Percentiles rank a stretch among this genome's conserved stretches.
phyloP scores from a whole-genome alignment of 1,140 invertebrate genomes.

The Nomia melanderi region DNA sequence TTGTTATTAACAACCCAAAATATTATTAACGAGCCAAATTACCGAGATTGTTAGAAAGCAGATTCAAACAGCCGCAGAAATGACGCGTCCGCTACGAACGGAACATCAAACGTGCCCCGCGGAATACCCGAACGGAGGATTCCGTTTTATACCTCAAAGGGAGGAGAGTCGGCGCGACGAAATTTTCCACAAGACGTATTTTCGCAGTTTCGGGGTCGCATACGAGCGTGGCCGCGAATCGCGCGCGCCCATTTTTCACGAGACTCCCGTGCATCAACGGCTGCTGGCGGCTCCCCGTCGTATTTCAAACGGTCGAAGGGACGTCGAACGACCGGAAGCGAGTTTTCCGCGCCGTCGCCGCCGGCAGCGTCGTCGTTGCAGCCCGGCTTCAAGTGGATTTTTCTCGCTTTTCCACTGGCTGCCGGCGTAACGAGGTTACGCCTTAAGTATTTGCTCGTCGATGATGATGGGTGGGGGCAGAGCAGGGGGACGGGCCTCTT shows the following conservation, averaged over 20 bases:
- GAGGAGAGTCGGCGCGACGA: neutral
- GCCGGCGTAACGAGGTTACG: conserved; percentile 71
- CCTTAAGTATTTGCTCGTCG: conserved; percentile 72
- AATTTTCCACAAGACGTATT: neutral
- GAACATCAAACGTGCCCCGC: neutral
- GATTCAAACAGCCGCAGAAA: too few species aligned
- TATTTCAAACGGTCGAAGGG: conserved; percentile 66
- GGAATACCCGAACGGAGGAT: neutral
- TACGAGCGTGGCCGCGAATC: neutral
- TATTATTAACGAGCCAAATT: too few species aligned
- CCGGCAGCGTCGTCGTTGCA: conserved; percentile 58
- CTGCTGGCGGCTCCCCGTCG: conserved; percentile 22
- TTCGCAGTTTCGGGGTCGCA: neutral
- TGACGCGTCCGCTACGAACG: neutral
- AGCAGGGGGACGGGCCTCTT: conserved; percentile 24
- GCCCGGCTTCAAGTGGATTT: conserved; percentile 58
- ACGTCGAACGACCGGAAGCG: conserved; percentile 66
- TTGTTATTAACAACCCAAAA: too few species aligned
- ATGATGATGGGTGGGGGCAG: conserved; percentile 52
- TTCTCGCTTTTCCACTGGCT: conserved; percentile 69
- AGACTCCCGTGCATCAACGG: conserved; percentile 9
- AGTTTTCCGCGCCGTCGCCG: conserved; percentile 70
- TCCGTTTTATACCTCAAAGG: neutral
- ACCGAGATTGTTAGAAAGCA: too few species aligned
- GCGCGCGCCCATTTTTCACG: conserved; percentile 43